Conservation (phyloP, 2,113 vertebrate species). For the Cathartes aura region DNA sequence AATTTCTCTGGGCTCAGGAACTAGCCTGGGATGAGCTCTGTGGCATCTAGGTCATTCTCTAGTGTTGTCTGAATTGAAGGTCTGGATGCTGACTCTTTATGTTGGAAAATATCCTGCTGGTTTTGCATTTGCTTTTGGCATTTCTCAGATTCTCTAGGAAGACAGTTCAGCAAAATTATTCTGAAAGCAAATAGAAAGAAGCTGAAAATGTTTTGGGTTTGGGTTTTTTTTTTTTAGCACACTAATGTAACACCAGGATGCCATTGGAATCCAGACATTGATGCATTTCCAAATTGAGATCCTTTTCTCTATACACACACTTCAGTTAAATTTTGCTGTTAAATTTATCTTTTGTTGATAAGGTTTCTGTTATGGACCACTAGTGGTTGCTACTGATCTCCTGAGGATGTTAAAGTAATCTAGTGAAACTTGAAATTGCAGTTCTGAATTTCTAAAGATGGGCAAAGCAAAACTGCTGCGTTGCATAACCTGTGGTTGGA, state of each 20-base stretch:
- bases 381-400: neutral
- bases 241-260: neutral
- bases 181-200: neutral
- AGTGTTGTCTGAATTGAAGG: neutral
- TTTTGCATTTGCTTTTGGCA: constrained; percentile 11
- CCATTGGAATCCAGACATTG: neutral
- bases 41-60: neutral
- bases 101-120: neutral
- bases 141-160: constrained; percentile 31
- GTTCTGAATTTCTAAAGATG: neutral
- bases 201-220: neutral
- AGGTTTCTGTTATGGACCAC: neutral
- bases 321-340: neutral
- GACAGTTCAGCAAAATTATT: neutral
- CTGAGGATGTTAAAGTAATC: neutral
- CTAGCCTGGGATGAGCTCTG: neutral
- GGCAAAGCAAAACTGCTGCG: neutral
- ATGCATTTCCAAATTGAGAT: neutral
- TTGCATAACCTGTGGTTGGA: neutral
- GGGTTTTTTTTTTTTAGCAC: neutral
- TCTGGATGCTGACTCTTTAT: neutral
- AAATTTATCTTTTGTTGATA: neutral
- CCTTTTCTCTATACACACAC: neutral
- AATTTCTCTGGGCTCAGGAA: neutral
- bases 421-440: neutral